These are phyloP conservation scores for Coenonympha arcania DNA, from an alignment of 2,888 invertebrate genomes.

Conservation along the genomic window DNA sequence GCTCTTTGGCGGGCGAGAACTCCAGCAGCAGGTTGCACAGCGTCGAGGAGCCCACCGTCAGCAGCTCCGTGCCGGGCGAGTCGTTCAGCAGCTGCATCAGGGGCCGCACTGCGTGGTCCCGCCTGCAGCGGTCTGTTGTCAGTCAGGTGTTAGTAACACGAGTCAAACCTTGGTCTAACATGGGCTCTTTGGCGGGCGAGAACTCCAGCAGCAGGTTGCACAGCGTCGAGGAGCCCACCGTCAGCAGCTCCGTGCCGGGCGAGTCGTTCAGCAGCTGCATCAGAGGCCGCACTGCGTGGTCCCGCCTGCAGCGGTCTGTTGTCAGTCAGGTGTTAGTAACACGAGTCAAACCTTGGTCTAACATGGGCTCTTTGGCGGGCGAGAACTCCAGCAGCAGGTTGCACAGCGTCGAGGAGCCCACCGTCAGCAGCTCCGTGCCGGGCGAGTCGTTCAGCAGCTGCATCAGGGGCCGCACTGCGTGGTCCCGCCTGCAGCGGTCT, in stretches of 20 bases:
- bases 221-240: slow-evolving; percentile 91
- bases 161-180: slow-evolving; percentile 80
- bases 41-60: slow-evolving; percentile 92
- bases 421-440: slow-evolving; percentile 82
- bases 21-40: slow-evolving; percentile 93
- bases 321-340: too few relatives aligned
- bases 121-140: too few relatives aligned
- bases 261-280: slow-evolving; percentile 82
- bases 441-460: slow-evolving; percentile 77
- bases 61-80: slow-evolving; percentile 78
- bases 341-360: slow-evolving; percentile 77
- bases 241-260: slow-evolving; percentile 81
- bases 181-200: slow-evolving; percentile 95
- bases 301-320: too few relatives aligned
- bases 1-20: slow-evolving; percentile 96
- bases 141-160: too few relatives aligned
- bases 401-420: slow-evolving; percentile 93
- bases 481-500: too few relatives aligned
- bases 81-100: slow-evolving; percentile 85
- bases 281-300: slow-evolving; percentile 91
- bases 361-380: slow-evolving; percentile 93
- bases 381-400: slow-evolving; percentile 95
- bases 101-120: slow-evolving; percentile 90
- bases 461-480: slow-evolving; percentile 92
- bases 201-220: slow-evolving; percentile 95